Evolutionary conservation across 2,113 vertebrate genomes (phyloP), one percentile per base, ranked within the genome.

Genomic region (Leptocoma aspasia): DNA sequence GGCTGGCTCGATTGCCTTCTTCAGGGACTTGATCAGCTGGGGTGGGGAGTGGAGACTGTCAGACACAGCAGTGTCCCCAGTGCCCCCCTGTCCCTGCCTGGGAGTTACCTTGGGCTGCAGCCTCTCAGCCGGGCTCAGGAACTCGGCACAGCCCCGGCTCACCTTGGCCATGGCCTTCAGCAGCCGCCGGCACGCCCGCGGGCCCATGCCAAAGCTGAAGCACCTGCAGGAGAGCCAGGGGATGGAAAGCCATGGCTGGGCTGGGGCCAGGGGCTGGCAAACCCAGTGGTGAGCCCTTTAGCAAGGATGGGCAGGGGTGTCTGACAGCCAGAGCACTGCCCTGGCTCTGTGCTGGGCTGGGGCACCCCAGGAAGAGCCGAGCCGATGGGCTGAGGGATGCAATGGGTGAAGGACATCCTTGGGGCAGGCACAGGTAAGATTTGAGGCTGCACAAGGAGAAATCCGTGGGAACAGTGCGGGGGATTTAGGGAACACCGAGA

Each of bases 1-100:
- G 9, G 98, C 99, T 0, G 99, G 99, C 96, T 99, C 99, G n/a
- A 99, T 98, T 0, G 99, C 99, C 91, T 99, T 99, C 97, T 99
- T 99, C 96, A 99, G 97, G 41, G 98, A 98, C 97, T 98, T 99
- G 69, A 99, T 98, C 89, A 99, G 97, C 99, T 99, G 96, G 20
- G 17, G 68, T 2, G 4, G 56, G 50, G 30, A 27, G 15, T 21
- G 52, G 44, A 72, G 61, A 13, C 5, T 5, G 52, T n/a, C 20
- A 7, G 50, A 11, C 35, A 22, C 0, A 0, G 8, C 0, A 0
- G 39, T 15, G 6, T 19, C 30, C 37, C n/a, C 47, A 0, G 2
- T 3, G 24, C 5, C 28, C 19, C 35, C 12, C 0, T 8, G 11
- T 20, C 64, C 59, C 35, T 10, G 2, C 11, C 77, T 0, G 2